phyloP scores from a whole-genome alignment of 2,888 invertebrate species.

The Nipponacmea schrenckii region DNA sequence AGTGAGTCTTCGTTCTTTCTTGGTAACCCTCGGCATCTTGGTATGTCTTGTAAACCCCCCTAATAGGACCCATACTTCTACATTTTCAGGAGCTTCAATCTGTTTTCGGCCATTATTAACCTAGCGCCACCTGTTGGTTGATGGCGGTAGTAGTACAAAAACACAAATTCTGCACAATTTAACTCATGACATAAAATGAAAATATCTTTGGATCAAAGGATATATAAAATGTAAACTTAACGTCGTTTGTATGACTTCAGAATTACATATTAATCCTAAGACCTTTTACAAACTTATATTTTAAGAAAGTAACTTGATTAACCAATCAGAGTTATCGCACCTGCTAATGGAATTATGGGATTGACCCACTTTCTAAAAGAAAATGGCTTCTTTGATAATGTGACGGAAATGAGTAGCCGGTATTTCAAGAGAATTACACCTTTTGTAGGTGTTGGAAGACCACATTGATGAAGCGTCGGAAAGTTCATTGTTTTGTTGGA shows the following conservation, averaged over 20 bases:
- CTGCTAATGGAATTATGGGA: slow-evolving; percentile 58
- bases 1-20: not conserved
- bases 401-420: slow-evolving; percentile 22
- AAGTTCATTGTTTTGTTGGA: slow-evolving; percentile 17
- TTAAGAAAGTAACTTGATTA: too few relatives aligned
- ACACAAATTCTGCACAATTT: too few relatives aligned
- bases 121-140: not conserved
- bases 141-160: not conserved
- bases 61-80: not conserved
- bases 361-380: slow-evolving; percentile 63
- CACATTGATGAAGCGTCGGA: slow-evolving; percentile 27
- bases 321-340: slow-evolving; percentile 17
- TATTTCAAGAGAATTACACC: slow-evolving; percentile 14
- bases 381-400: slow-evolving; percentile 60
- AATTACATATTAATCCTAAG: too few relatives aligned
- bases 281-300: too few relatives aligned
- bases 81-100: not conserved
- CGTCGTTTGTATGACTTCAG: too few relatives aligned
- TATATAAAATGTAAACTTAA: too few relatives aligned
- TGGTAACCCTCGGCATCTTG: not conserved
- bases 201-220: too few relatives aligned
- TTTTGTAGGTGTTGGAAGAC: slow-evolving; percentile 16
- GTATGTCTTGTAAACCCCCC: too few relatives aligned
- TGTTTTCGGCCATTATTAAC: not conserved
- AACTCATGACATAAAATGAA: too few relatives aligned